A percentile compares a stretch with the other conserved stretches of the same genome.
Conservation (phyloP, 2,113 vertebrate genomes). For the Herpetotheres cachinnans region DNA sequence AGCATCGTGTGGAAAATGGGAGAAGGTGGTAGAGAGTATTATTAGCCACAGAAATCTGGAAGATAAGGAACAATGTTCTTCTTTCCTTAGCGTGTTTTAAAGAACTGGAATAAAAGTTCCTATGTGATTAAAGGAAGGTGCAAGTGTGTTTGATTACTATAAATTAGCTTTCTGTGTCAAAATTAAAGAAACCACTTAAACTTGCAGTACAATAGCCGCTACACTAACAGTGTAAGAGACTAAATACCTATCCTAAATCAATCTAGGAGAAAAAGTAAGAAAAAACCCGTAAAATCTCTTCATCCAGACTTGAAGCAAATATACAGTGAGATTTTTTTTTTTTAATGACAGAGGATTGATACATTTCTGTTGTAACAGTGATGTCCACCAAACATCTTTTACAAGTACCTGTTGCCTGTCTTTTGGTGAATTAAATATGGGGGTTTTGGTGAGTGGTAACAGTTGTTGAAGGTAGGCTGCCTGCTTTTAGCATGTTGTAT, state of each 20-base stretch:
- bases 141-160: neutral
- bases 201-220: neutral
- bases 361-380: neutral
- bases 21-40: neutral
- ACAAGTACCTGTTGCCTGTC: neutral
- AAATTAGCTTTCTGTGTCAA: neutral
- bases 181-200: neutral
- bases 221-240: neutral
- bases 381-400: neutral
- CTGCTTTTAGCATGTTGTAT: neutral
- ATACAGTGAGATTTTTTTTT: neutral
- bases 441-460: neutral
- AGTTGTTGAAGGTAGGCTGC: neutral
- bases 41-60: neutral
- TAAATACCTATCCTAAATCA: neutral
- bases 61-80: neutral
- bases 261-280: neutral
- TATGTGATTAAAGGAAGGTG: neutral
- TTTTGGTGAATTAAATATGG: neutral
- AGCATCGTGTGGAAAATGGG: neutral
- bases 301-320: neutral
- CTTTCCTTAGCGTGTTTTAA: neutral
- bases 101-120: neutral
- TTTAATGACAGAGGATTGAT: neutral
- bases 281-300: neutral